A percentile compares a stretch with the other conserved stretches of the same genome.
Evolutionary conservation across 1,140 invertebrate genomes (phyloP).

Genomic region (Drosophila murphyi): DNA sequence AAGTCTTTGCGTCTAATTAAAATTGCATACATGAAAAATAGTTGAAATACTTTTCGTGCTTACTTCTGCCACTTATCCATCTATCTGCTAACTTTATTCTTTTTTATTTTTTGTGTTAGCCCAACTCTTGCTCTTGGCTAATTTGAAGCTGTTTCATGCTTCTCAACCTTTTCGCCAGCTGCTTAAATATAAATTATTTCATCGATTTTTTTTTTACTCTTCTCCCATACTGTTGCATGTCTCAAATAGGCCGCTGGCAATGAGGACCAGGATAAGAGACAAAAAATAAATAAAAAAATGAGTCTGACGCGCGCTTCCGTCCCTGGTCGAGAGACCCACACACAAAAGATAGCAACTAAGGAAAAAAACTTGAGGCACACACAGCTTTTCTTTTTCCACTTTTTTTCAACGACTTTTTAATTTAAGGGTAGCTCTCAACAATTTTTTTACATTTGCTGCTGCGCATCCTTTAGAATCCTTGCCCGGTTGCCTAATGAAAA

Average conservation of each 20-base stretch:
- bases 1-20: conserved; percentile 5
- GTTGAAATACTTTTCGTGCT: background rate
- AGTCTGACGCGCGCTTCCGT: conserved; percentile 64
- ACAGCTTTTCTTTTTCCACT: conserved; percentile 47
- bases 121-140: conserved; percentile 43
- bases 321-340: conserved; percentile 32
- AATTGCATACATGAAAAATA: background rate
- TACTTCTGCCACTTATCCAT: too few relatives aligned
- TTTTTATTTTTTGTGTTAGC: background rate
- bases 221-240: conserved; percentile 38
- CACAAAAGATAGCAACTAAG: conserved; percentile 35
- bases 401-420: conserved; percentile 57
- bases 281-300: conserved; percentile 45
- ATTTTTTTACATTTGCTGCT: conserved; percentile 45
- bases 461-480: conserved; percentile 60
- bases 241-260: conserved; percentile 68
- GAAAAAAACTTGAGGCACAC: conserved; percentile 67
- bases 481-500: conserved; percentile 71
- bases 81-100: background rate
- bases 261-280: conserved; percentile 27
- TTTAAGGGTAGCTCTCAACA: conserved; percentile 68
- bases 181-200: conserved; percentile 72
- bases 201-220: conserved; percentile 70
- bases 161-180: conserved; percentile 40
- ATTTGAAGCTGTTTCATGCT: conserved; percentile 23